Base-by-base conservation (phyloP, 2,797 vertebrate genomes). In the Leucoraja ocellata region DNA sequence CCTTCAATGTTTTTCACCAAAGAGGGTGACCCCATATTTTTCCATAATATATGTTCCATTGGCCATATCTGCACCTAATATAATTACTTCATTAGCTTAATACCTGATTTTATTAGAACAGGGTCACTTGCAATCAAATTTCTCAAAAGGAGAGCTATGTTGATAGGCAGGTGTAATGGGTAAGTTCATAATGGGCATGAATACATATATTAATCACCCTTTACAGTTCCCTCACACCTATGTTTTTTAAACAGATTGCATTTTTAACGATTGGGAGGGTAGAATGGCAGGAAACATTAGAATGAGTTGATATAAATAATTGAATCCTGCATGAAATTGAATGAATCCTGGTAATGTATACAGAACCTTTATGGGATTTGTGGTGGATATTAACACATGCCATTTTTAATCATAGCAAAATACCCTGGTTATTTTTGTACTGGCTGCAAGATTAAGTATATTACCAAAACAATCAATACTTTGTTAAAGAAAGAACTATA, bases 391-490 rank as follows among this genome's bases (percentile, higher is more conserved):
- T 14, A 73, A 3, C 13, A 14, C 36, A 63, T 86, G 63, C 2
- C 23, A 18, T 54, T 73, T 46, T 54, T 28, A 16, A 25, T 32
- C 9, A 74, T 5, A 46, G 21, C 23, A 39, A 25, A 25, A 39
- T 73, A 65, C 28, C 32, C 4, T 91, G 68, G 2, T 16, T 73
- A 36, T 32, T 11, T 74, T 3, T 74, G 39, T 1, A 16, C 7
- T 54, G 2, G 39, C 39, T 92, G 13, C 11, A 16, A 28, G 90
- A 23, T 73, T 23, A 58, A 11, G 39, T 92, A 39, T 92, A 54
- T 54, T 74, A 92, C 28, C 71, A 92, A 21, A 74, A 76, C 73
- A 54, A 92, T 32, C 39, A 91, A 91, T 46, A 39, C 39, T 92
- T 74, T 74, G 88, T 74, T 46, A 46, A 46, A 46, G 46, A 46